Conservation (phyloP, 2,113 vertebrate genomes). For the Microtus montanus region DNA sequence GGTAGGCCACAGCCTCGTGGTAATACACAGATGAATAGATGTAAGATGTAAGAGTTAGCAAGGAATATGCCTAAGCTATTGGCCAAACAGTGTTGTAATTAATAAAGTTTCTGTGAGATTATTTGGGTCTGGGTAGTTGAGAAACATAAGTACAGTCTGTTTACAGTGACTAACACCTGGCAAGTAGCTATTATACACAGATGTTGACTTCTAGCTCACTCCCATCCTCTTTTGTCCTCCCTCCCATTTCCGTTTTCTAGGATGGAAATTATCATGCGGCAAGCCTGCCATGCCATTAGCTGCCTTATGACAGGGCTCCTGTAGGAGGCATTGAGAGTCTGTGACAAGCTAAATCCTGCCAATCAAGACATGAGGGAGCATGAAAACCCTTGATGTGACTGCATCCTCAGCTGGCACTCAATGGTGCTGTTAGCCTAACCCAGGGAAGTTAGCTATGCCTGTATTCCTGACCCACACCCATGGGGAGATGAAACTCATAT, state of each 20-base stretch:
- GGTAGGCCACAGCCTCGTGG: no score
- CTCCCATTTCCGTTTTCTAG: no score
- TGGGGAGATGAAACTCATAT: neutral
- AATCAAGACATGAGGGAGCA: fast-evolving
- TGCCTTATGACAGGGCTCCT: fast-evolving
- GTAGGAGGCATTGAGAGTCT: fast-evolving
- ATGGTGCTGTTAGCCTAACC: neutral
- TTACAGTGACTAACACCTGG: no score
- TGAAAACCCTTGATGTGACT: neutral
- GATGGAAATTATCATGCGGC: neutral
- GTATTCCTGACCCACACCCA: neutral
- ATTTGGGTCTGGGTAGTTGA: no score
- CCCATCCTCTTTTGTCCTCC: neutral
- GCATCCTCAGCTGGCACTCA: no score
- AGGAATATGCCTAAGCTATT: no score
- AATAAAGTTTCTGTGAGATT: no score
- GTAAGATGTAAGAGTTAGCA: no score
- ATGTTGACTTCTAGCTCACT: no score
- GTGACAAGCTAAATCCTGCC: neutral
- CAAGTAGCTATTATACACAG: fast-evolving
- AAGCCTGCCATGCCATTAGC: neutral
- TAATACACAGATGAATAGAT: no score
- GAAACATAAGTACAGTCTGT: no score
- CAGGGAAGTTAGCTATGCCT: neutral
- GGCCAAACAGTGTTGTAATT: no score